phyloP scores from a whole-genome alignment of 2,113 vertebrate genomes.

The Pomatostomus ruficeps region DNA sequence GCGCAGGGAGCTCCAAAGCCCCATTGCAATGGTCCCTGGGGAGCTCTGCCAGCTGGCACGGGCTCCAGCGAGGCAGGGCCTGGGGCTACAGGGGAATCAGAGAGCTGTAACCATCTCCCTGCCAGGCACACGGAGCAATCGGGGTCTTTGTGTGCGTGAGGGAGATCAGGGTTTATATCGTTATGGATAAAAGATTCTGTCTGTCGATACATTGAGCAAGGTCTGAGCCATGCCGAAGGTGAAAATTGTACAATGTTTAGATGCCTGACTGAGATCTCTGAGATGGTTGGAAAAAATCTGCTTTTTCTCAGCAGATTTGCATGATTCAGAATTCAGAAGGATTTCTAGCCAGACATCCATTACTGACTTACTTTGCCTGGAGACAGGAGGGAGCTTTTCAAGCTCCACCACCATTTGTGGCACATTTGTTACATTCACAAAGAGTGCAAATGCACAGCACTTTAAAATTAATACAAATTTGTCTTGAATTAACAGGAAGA shows the following conservation, averaged over 20 bases:
- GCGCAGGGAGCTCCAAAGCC: background rate
- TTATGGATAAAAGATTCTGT: background rate
- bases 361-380: background rate
- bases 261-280: background rate
- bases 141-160: background rate
- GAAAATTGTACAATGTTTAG: background rate
- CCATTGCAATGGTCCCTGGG: background rate
- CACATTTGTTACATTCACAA: background rate
- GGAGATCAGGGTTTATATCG: background rate
- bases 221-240: background rate
- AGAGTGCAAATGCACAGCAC: background rate
- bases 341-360: background rate
- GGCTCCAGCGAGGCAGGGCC: background rate
- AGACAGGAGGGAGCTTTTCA: background rate
- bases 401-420: background rate
- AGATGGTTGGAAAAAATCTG: background rate
- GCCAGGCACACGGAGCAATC: background rate
- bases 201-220: background rate
- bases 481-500: background rate
- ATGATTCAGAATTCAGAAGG: background rate
- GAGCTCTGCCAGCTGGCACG: constrained; percentile 44
- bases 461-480: background rate
- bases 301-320: background rate
- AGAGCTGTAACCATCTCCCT: constrained; percentile 7
- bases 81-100: constrained; percentile 9